Evolutionary conservation across 2,797 vertebrate species (phyloP).

Genomic region (Trichosurus vulpecula): DNA sequence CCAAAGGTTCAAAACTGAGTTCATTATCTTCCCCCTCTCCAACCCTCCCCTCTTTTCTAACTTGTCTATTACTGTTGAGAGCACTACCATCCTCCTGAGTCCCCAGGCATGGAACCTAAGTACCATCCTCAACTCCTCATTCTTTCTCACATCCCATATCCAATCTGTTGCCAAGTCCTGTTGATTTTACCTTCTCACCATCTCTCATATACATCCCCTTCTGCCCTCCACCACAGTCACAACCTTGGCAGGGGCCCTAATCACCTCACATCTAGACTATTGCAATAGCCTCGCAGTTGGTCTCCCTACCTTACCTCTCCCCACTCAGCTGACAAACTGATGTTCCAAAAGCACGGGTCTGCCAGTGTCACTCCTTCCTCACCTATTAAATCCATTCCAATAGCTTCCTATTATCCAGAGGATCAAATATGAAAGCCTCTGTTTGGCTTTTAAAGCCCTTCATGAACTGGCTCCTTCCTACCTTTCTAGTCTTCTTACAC

Average conservation of each 20-base stretch:
- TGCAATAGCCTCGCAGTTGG: neutral
- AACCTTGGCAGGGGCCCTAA: neutral
- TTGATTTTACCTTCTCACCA: neutral
- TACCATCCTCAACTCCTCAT: neutral
- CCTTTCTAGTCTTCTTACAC: neutral
- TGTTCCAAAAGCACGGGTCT: neutral
- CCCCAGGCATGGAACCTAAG: neutral
- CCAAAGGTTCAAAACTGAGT: neutral
- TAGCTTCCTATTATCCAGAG: neutral
- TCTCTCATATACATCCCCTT: neutral
- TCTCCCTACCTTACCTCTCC: neutral
- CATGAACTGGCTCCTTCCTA: neutral
- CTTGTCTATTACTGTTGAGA: neutral
- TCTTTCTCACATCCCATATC: neutral
- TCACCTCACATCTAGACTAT: neutral
- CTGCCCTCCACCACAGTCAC: neutral
- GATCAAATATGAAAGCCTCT: neutral
- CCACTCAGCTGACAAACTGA: neutral
- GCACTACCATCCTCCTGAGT: neutral
- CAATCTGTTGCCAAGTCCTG: neutral
- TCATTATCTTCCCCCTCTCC: neutral
- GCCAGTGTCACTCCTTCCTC: neutral
- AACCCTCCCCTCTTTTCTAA: neutral
- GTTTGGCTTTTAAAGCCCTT: neutral
- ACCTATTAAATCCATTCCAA: neutral